A percentile compares a stretch with the other conserved stretches of the same genome.
Evolutionary conservation across 2,888 invertebrate species (phyloP).

Genomic region (Mythimna ferrago): DNA sequence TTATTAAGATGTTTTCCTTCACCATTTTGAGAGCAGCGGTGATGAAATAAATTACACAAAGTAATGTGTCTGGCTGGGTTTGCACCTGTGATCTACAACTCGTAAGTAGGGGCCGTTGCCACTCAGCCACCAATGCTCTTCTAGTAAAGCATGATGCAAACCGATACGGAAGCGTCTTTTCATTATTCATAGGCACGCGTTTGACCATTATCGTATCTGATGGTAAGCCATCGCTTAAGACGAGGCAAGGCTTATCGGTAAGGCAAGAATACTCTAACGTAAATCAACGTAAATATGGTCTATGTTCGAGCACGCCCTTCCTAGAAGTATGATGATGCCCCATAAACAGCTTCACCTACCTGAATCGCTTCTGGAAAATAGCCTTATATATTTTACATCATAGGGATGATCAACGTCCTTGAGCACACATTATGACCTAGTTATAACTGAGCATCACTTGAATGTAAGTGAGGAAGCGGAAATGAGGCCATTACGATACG

Average conservation of each 20-base stretch:
- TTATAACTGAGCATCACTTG: slow-evolving; percentile 62
- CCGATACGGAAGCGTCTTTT: too few species aligned
- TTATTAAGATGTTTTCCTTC: too few species aligned
- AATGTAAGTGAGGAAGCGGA: slow-evolving; percentile 75
- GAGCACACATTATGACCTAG: slow-evolving; percentile 67
- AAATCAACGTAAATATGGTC: neutral
- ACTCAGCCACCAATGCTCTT: too few species aligned
- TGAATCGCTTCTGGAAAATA: neutral
- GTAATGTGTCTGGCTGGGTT: too few species aligned
- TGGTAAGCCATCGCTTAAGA: neutral
- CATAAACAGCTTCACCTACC: neutral
- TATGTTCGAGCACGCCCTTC: neutral
- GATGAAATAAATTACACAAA: too few species aligned
- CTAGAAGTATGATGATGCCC: neutral
- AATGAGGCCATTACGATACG: slow-evolving; percentile 74
- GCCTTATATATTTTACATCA: neutral
- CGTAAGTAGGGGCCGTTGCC: too few species aligned
- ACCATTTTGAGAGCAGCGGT: too few species aligned
- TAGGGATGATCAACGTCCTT: slow-evolving; percentile 63
- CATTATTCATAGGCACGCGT: neutral
- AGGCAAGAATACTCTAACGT: too few species aligned
- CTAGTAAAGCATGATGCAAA: too few species aligned
- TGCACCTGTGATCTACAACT: too few species aligned
- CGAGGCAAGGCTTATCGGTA: too few species aligned
- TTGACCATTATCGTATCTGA: neutral